These are phyloP conservation scores for Dermolepida albohirtum DNA, from an alignment of 2,888 invertebrate species.

Conservation along the genomic window DNA sequence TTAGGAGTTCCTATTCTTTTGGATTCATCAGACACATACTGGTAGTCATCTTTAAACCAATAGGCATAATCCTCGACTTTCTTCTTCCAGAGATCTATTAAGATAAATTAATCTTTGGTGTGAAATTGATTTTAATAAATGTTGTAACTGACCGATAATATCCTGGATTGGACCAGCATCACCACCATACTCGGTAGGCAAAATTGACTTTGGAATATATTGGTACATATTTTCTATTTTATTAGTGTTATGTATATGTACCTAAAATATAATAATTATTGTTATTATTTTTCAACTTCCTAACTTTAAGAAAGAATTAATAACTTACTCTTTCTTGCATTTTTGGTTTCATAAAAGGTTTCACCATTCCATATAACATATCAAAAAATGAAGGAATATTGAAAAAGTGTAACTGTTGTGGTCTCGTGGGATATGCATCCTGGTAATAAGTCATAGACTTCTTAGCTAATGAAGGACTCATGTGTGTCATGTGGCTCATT, in stretches of 20 bases:
- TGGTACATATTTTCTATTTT: slow-evolving; percentile 70
- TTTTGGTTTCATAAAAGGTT: slow-evolving; percentile 72
- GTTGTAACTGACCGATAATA: slow-evolving; percentile 64
- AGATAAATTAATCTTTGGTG: too few relatives aligned
- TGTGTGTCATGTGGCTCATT: slow-evolving; percentile 66
- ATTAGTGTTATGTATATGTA: slow-evolving; percentile 66
- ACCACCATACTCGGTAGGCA: slow-evolving; percentile 78
- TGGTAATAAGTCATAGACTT: slow-evolving; percentile 66
- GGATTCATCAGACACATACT: slow-evolving; percentile 66
- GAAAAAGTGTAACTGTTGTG: slow-evolving; percentile 70
- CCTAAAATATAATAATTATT: slow-evolving; percentile 62
- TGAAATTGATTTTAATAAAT: too few relatives aligned
- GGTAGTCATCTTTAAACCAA: slow-evolving; percentile 68
- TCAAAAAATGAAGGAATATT: slow-evolving; percentile 73
- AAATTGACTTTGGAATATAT: slow-evolving; percentile 69
- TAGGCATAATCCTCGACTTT: slow-evolving; percentile 67
- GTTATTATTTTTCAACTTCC: neutral
- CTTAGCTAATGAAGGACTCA: slow-evolving; percentile 70
- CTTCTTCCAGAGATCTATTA: slow-evolving; percentile 66
- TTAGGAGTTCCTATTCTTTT: slow-evolving; percentile 68
- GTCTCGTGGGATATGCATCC: slow-evolving; percentile 72
- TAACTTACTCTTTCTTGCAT: slow-evolving; percentile 70
- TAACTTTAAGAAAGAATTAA: neutral
- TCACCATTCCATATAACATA: slow-evolving; percentile 69
- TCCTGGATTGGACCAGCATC: slow-evolving; percentile 68